Evolutionary conservation across 2,888 invertebrate genomes (phyloP), one percentile per base, ranked within the genome.

Genomic region (Aplocera efformata): DNA sequence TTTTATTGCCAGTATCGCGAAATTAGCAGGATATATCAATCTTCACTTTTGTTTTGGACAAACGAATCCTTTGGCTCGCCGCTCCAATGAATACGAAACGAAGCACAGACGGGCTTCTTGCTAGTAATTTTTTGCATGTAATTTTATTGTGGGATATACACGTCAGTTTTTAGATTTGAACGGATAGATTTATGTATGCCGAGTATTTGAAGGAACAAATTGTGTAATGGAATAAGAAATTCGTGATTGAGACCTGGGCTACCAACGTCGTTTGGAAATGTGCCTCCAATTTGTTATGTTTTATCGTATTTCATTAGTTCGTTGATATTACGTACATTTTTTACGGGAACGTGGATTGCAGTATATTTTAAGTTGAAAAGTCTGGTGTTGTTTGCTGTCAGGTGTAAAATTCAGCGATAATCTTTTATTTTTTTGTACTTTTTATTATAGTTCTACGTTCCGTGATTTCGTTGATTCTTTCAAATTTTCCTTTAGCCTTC

Each of bases 21-120:
- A 86, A 86, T 86, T 86, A 86, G 85, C 71, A 74, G 86, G 86
- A 86, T 84, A 85, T 83, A 78, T 83, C 85, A 82, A 83, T 86
- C 85, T 76, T 53, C 38, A 59, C 51, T 55, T 55, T 59, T 53
- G 60, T 48, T 24, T 38, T 33, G 31, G 35, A 42, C 31, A 45
- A 36, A 40, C 45, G 56, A 38, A 40, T 32, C 37, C 56, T 54
- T 63, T 62, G 56, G 17, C 25, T 47, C 42, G 53, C 63, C 58
- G 61, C 55, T 42, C 46, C 60, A 60, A 67, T 67, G 65, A 63
- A 67, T 67, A 57, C 43, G 42, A 52, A 54, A 43, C 39, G 50
- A 47, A 47, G 42, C 37, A 43, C 50, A 51, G 50, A 50, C 50
- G 50, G 49, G 40, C 47, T 56, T 53, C 58, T 53, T 53, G 42